phyloP scores from a whole-genome alignment of 2,888 invertebrate species.

The Harpalus rufipes region DNA sequence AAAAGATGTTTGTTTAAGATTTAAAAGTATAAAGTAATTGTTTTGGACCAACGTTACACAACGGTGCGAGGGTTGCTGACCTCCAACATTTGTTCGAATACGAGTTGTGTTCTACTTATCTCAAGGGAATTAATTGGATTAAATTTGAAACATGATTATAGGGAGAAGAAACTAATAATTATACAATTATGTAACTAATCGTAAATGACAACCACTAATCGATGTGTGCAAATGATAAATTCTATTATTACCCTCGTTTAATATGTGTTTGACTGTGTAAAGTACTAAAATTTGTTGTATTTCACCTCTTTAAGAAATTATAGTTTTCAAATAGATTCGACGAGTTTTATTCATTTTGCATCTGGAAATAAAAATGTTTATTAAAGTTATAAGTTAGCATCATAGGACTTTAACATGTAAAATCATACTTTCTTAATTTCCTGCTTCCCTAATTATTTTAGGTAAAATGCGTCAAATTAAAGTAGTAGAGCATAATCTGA shows the following conservation, averaged over 20 bases:
- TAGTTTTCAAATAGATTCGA: too few relatives aligned
- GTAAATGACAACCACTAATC: background rate
- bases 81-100: background rate
- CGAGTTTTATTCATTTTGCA: background rate
- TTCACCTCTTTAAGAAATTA: too few relatives aligned
- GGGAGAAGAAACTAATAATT: background rate
- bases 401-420: too few relatives aligned
- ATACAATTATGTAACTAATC: background rate
- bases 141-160: conserved; percentile 7
- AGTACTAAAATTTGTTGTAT: too few relatives aligned
- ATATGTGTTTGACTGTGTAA: too few relatives aligned
- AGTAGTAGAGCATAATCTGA: too few relatives aligned
- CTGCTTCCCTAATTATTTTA: too few relatives aligned
- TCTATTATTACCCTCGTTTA: background rate
- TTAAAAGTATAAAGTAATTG: conserved; percentile 28
- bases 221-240: background rate
- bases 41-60: background rate
- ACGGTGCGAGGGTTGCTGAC: conserved; percentile 10
- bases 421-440: too few relatives aligned
- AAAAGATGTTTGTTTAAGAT: background rate
- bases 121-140: conserved; percentile 3
- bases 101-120: conserved; percentile 3
- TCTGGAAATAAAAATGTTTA: background rate
- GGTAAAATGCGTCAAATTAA: too few relatives aligned
- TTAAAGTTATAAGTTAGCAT: too few relatives aligned